Percentiles rank a stretch among this genome's conserved stretches.
Evolutionary conservation across 2,797 vertebrate species (phyloP).

Genomic region (Okamejei kenojei): DNA sequence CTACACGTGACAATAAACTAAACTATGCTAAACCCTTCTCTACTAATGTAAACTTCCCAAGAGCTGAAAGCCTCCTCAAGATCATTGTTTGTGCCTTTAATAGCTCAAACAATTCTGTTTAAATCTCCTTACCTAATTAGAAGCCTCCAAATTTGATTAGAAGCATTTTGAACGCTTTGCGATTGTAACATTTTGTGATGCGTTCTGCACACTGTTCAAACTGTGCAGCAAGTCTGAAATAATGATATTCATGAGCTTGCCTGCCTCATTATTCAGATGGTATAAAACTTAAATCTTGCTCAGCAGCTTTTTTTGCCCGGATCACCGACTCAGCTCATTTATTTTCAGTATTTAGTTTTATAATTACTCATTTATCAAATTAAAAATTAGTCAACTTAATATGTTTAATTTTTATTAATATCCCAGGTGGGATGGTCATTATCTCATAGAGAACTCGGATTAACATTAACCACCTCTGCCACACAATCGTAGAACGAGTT

Average conservation of each 20-base stretch:
- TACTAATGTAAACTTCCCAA: background rate
- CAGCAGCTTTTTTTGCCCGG: background rate
- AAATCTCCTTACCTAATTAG: background rate
- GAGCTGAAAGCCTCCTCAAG: background rate
- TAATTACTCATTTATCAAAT: background rate
- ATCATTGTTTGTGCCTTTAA: background rate
- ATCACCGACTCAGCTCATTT: background rate
- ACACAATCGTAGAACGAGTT: background rate
- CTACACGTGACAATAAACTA: too few species aligned
- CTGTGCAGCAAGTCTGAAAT: background rate
- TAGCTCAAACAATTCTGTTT: background rate
- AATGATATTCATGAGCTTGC: background rate
- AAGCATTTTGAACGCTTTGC: background rate
- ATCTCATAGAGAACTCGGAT: background rate
- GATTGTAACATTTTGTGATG: background rate
- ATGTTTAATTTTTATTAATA: background rate
- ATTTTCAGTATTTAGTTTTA: background rate
- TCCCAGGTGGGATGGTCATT: background rate
- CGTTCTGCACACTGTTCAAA: background rate
- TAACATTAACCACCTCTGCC: background rate
- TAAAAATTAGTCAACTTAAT: background rate
- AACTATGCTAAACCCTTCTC: background rate
- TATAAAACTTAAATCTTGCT: background rate
- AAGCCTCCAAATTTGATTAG: background rate
- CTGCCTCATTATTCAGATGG: background rate